Evolutionary conservation across 2,888 invertebrate genomes (phyloP).

Genomic region (Proisotoma minuta): DNA sequence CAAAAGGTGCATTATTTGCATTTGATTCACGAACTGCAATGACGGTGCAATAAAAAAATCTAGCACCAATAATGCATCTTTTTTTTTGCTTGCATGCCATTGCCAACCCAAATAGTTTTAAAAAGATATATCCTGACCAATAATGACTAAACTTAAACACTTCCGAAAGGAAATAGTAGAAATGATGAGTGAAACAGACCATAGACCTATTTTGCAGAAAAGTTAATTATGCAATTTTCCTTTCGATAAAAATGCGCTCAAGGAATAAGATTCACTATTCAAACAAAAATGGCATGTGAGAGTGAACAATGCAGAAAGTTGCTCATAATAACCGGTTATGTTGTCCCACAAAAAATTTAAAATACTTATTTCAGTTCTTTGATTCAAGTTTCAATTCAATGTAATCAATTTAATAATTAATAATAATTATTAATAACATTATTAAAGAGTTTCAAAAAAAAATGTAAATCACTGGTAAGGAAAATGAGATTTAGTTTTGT

Average conservation of each 20-base stretch:
- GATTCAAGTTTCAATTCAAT: background rate
- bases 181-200: no score
- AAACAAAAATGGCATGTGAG: constrained; percentile 2
- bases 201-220: background rate
- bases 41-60: no score
- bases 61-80: no score
- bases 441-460: background rate
- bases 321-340: constrained; percentile 6
- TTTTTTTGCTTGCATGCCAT: no score
- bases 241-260: background rate
- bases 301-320: constrained; percentile 14
- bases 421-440: no score
- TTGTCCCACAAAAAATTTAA: background rate
- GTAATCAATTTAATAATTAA: no score
- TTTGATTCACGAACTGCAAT: no score
- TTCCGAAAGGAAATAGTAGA: no score
- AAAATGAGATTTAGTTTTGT: background rate
- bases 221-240: constrained; percentile 13
- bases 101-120: no score
- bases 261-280: background rate
- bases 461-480: background rate
- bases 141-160: no score
- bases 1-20: no score
- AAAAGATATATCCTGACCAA: no score
- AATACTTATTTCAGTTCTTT: constrained; percentile 3